Percentiles rank a stretch among this genome's conserved stretches.
These are phyloP conservation scores for Podotricha telesiphe DNA, from an alignment of 2,888 invertebrate species.

Conservation along the genomic window DNA sequence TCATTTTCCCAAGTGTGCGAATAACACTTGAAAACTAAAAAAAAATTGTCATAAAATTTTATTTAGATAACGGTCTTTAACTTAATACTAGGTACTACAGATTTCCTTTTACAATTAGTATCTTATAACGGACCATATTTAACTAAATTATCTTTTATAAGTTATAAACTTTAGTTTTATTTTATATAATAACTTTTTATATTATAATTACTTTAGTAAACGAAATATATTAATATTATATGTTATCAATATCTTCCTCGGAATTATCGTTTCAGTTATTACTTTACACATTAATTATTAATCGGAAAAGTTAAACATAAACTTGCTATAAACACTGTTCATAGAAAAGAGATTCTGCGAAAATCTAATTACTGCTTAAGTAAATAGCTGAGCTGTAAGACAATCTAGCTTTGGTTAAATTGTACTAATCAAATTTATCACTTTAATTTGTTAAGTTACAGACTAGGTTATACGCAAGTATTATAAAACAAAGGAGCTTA, in stretches of 20 bases:
- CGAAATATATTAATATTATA: not conserved
- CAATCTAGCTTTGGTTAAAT: constrained; percentile 19
- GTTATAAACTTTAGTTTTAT: too few species aligned
- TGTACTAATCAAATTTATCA: constrained; percentile 17
- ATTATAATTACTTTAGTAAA: too few species aligned
- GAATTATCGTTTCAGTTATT: not conserved
- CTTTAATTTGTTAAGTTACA: constrained; percentile 17
- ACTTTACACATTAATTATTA: not conserved
- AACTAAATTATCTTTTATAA: too few species aligned
- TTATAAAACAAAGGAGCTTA: not conserved
- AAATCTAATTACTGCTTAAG: constrained; percentile 20
- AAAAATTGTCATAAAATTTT: too few species aligned
- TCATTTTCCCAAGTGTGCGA: too few species aligned
- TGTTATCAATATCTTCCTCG: not conserved
- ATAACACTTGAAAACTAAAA: too few species aligned
- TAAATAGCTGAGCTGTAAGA: constrained; percentile 10
- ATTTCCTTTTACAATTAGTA: too few species aligned
- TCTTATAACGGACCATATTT: too few species aligned
- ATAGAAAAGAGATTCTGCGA: constrained; percentile 6
- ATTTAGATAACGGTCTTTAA: too few species aligned
- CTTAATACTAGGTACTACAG: too few species aligned
- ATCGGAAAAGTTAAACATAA: constrained; percentile 4
- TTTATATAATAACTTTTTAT: too few species aligned
- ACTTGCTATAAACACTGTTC: constrained; percentile 1
- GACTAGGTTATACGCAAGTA: constrained; percentile 6